Percentiles rank a stretch among this genome's conserved stretches.
These are phyloP conservation scores for Stegophylla sp. DNA, from an alignment of 2,888 invertebrate genomes.

Conservation along the genomic window DNA sequence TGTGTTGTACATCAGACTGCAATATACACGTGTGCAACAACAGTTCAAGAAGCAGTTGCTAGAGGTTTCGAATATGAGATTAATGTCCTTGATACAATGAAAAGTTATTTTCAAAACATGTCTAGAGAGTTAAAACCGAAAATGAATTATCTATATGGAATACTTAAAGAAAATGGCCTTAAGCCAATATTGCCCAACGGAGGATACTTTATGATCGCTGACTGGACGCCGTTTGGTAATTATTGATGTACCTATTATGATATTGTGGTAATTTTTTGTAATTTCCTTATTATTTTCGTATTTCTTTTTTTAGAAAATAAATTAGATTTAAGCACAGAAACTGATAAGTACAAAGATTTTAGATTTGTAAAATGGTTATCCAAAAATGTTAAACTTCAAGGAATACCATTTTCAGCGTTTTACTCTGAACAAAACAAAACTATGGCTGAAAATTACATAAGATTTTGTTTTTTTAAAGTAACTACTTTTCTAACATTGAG, in stretches of 20 bases:
- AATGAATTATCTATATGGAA: slow-evolving; percentile 79
- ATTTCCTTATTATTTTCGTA: neutral
- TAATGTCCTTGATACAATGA: slow-evolving; percentile 72
- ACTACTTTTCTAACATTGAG: neutral
- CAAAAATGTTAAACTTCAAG: slow-evolving; percentile 87
- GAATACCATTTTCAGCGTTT: slow-evolving; percentile 94
- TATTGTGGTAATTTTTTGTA: neutral
- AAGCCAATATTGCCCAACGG: slow-evolving; percentile 91
- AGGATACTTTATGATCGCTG: slow-evolving; percentile 96
- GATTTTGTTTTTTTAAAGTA: slow-evolving; percentile 95
- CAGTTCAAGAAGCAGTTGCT: slow-evolving; percentile 90
- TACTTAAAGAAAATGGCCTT: slow-evolving; percentile 82
- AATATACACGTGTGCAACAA: slow-evolving; percentile 89
- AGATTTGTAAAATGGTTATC: slow-evolving; percentile 95
- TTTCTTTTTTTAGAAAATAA: slow-evolving; percentile 65
- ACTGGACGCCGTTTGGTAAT: slow-evolving; percentile 67
- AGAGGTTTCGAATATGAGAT: slow-evolving; percentile 87
- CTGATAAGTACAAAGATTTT: slow-evolving; percentile 82
- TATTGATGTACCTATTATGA: neutral
- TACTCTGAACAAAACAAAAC: slow-evolving; percentile 81
- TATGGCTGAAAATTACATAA: slow-evolving; percentile 82
- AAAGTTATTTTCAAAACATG: slow-evolving; percentile 83
- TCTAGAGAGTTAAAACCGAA: slow-evolving; percentile 78
- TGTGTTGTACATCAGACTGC: slow-evolving; percentile 93
- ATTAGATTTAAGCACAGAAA: slow-evolving; percentile 74